Conservation (phyloP, 2,113 vertebrate genomes). For the Otolemur garnettii region DNA sequence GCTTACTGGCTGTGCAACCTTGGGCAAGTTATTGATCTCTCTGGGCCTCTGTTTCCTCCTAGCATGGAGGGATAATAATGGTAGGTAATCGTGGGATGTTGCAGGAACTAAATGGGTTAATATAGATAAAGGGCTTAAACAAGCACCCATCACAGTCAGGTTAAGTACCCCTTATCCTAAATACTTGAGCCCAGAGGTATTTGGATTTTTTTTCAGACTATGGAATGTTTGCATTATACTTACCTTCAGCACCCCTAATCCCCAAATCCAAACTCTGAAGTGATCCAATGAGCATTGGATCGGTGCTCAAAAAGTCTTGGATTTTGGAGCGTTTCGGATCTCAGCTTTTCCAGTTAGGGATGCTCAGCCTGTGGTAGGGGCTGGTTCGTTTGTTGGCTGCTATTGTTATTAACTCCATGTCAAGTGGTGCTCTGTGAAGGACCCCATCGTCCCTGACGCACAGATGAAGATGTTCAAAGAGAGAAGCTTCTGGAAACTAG, state of each 20-base stretch:
- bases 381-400: background rate
- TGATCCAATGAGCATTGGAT: background rate
- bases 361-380: background rate
- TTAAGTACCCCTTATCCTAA: background rate
- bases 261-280: background rate
- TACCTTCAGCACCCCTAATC: background rate
- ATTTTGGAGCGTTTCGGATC: background rate
- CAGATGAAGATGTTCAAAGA: background rate
- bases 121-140: background rate
- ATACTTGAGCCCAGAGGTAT: background rate
- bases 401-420: background rate
- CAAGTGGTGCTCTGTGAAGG: background rate
- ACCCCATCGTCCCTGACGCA: background rate
- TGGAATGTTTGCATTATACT: background rate
- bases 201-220: background rate
- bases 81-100: rapidly evolving
- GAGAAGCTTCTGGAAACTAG: background rate
- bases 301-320: background rate
- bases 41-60: background rate
- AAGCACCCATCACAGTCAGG: rapidly evolving
- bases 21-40: background rate
- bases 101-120: background rate
- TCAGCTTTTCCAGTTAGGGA: background rate
- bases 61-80: too few relatives aligned
- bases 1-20: background rate